phyloP scores from a whole-genome alignment of 2,113 vertebrate species.

The Leuciscus idus region DNA sequence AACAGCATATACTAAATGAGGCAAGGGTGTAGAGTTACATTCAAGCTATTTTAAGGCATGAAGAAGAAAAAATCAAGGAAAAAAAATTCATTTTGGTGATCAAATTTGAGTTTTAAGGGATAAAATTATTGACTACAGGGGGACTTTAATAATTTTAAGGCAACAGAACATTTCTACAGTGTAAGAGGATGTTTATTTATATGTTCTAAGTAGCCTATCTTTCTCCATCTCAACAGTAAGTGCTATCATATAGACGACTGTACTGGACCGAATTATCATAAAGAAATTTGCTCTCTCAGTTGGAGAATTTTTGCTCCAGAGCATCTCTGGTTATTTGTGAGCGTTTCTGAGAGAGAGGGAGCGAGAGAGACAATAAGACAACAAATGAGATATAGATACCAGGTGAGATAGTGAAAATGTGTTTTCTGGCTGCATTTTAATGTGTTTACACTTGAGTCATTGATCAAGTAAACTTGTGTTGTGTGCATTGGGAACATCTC shows the following conservation, averaged over 20 bases:
- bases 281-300: not conserved
- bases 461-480: slow-evolving; percentile 62
- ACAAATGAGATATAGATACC: slow-evolving; percentile 4
- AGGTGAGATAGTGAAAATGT: slow-evolving; percentile 22
- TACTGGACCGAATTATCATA: not conserved
- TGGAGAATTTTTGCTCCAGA: slow-evolving; percentile 48
- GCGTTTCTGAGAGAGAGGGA: not conserved
- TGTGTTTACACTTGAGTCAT: slow-evolving; percentile 62
- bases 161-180: too few relatives aligned
- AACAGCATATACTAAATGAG: too few relatives aligned
- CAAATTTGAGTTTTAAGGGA: too few relatives aligned
- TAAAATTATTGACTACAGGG: too few relatives aligned
- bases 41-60: too few relatives aligned
- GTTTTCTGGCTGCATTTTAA: slow-evolving; percentile 55
- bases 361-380: slow-evolving; percentile 19
- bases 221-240: not conserved
- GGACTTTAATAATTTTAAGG: too few relatives aligned
- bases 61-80: too few relatives aligned
- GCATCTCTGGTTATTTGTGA: not conserved
- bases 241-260: not conserved
- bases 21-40: too few relatives aligned
- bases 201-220: not conserved
- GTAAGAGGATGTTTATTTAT: too few relatives aligned
- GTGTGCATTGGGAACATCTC: slow-evolving; percentile 56
- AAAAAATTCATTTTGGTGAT: too few relatives aligned